Conservation (phyloP, 1,140 invertebrate genomes). For the Meteorus sp. region DNA sequence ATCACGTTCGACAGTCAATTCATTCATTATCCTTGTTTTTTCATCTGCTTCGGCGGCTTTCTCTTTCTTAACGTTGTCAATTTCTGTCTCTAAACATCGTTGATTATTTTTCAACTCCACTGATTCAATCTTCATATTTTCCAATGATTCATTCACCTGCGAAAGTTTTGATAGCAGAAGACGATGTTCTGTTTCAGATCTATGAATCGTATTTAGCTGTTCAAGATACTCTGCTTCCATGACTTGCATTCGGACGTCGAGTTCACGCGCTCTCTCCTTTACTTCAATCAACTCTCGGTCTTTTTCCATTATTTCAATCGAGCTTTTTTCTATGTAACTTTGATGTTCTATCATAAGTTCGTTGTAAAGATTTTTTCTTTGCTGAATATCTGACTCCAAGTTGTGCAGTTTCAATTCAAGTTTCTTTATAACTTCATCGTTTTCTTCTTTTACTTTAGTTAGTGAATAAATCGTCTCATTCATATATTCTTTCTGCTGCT, state of each 20-base stretch:
- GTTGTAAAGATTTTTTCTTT: neutral
- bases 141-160: conserved; percentile 49
- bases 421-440: neutral
- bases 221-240: conserved; percentile 54
- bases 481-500: conserved; percentile 35
- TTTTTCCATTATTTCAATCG: neutral
- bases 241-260: conserved; percentile 52
- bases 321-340: conserved; percentile 41
- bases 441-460: neutral
- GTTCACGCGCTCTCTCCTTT: conserved; percentile 49
- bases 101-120: conserved; percentile 42
- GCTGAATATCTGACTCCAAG: neutral
- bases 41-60: conserved; percentile 7
- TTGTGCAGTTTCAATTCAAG: neutral
- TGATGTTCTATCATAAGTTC: conserved; percentile 50
- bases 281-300: conserved; percentile 34
- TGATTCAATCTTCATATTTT: conserved; percentile 49
- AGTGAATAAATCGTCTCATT: neutral
- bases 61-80: conserved; percentile 21
- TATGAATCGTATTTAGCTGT: conserved; percentile 47
- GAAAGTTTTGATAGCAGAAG: conserved; percentile 46
- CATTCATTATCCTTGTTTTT: neutral
- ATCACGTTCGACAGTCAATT: too few relatives aligned
- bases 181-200: conserved; percentile 46
- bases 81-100: conserved; percentile 40